These are phyloP conservation scores for Drosophila erecta DNA, from an alignment of 1,140 invertebrate genomes.

Conservation along the genomic window DNA sequence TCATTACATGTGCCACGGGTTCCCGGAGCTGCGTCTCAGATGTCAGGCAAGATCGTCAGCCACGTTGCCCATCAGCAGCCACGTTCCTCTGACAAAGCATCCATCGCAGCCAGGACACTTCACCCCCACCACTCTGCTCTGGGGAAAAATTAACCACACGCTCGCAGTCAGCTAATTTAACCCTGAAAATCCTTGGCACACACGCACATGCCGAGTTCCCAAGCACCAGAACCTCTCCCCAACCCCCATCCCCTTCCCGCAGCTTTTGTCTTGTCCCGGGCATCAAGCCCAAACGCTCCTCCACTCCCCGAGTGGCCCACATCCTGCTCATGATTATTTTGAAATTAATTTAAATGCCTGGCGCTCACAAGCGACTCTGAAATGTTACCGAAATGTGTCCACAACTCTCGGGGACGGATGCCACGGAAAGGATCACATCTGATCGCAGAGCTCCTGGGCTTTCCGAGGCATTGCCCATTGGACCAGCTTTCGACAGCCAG, in stretches of 20 bases:
- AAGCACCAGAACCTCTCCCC: neutral
- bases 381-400: neutral
- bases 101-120: neutral
- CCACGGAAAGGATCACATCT: too few relatives aligned
- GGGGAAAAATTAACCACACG: constrained; percentile 75
- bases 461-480: neutral
- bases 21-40: constrained; percentile 51
- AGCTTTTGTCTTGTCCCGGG: constrained; percentile 24
- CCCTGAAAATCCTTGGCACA: constrained; percentile 62
- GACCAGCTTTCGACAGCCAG: constrained; percentile 8
- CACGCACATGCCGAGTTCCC: constrained; percentile 23
- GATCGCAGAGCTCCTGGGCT: too few relatives aligned
- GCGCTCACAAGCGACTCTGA: neutral
- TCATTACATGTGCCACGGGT: constrained; percentile 60
- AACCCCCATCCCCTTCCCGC: neutral
- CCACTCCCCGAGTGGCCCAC: constrained; percentile 13
- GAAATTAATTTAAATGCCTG: constrained; percentile 78
- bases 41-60: constrained; percentile 70
- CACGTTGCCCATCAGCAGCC: constrained; percentile 44
- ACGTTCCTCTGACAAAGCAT: constrained; percentile 27
- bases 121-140: constrained; percentile 7
- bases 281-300: constrained; percentile 18
- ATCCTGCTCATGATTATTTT: constrained; percentile 75
- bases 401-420: too few relatives aligned
- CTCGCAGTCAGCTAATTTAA: constrained; percentile 73